Base-by-base conservation (phyloP, 2,888 invertebrate species). In the Myopa tessellatipennis region DNA sequence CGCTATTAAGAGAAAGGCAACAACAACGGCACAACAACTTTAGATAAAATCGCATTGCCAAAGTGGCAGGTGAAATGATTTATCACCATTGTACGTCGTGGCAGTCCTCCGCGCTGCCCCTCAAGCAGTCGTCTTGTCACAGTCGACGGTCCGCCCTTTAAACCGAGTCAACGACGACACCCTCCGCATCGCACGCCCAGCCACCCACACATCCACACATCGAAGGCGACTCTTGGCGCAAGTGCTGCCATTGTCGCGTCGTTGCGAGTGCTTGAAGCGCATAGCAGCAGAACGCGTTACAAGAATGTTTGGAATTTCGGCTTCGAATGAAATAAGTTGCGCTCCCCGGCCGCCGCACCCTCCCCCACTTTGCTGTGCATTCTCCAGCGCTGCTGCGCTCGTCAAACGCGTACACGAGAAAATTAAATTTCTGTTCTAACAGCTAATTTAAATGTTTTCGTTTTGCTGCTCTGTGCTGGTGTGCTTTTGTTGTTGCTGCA, bases 41-140 rank as follows among this genome's bases (percentile, higher is more conserved):
- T 87, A 88, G 87, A 88, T 88, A 88, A 88, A 88, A 88, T 88
- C 87, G 88, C 88, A 86, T 88, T 88, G 86, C 86, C 85, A 88
- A 88, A 88, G 87, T 88, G 88, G 88, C 88, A 88, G 88, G 87
- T 87, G 85, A 88, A 88, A 88, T 88, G 88, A 88, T 88, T 88
- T 88, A 88, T 88, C 87, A 87, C 88, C 85, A 84, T 82, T 83
- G 84, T 26, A n/a, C 70, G 70, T 26, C 82, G 73, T 79, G 74
- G 72, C 82, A 83, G 84, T 82, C 82, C 82, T 81, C 83, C 83
- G 82, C 74, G 63, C 80, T 78, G 80, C 79, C 45, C n/a, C 7
- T 40, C n/a, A 60, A 10, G n/a, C 77, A 71, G 78, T 80, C 78
- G 79, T 69, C 79, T 73, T 34, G 65, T 55, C 12, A 61, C 36